Percentiles rank a stretch among this genome's conserved stretches.
Evolutionary conservation across 2,113 vertebrate species (phyloP).

Genomic region (Eptatretus burgeri): DNA sequence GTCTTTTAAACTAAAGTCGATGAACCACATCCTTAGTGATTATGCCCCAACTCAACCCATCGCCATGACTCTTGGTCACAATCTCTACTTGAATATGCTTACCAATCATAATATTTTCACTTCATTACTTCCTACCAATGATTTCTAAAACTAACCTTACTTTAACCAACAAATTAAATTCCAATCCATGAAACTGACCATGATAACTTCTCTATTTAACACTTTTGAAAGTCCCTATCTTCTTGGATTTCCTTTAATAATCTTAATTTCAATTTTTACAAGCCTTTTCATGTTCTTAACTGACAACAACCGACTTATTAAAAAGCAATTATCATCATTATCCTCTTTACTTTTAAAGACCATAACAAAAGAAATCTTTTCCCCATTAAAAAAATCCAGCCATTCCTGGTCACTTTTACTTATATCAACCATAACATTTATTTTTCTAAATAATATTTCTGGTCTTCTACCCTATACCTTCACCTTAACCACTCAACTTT

Average conservation of each 20-base stretch:
- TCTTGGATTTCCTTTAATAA: constrained; percentile 3
- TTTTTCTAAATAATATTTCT: constrained; percentile 9
- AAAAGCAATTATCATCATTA: constrained; percentile 5
- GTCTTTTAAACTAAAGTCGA: constrained; percentile 15
- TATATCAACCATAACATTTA: constrained; percentile 8
- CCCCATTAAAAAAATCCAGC: background rate
- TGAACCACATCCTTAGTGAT: constrained; percentile 11
- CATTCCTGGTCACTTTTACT: constrained; percentile 11
- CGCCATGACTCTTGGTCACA: constrained; percentile 11
- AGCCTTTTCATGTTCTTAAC: background rate
- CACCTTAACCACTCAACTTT: constrained; percentile 11
- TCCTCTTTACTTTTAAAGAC: constrained; percentile 9
- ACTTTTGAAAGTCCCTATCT: constrained; percentile 9
- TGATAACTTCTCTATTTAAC: constrained; percentile 11
- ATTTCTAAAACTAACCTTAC: no score
- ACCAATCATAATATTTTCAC: constrained; percentile 8
- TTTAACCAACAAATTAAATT: background rate
- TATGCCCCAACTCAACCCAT: constrained; percentile 13
- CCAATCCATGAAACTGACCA: constrained; percentile 11
- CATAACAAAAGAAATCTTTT: constrained; percentile 9
- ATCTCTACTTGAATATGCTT: constrained; percentile 2
- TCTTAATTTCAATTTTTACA: background rate
- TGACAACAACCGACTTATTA: background rate
- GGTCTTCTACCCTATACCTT: constrained; percentile 11
- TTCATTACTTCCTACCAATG: no score